A percentile compares a stretch with the other conserved stretches of the same genome.
These are phyloP conservation scores for rat (Rattus norvegicus) DNA, from an alignment of 2,113 vertebrate genomes.

Conservation along the genomic window DNA sequence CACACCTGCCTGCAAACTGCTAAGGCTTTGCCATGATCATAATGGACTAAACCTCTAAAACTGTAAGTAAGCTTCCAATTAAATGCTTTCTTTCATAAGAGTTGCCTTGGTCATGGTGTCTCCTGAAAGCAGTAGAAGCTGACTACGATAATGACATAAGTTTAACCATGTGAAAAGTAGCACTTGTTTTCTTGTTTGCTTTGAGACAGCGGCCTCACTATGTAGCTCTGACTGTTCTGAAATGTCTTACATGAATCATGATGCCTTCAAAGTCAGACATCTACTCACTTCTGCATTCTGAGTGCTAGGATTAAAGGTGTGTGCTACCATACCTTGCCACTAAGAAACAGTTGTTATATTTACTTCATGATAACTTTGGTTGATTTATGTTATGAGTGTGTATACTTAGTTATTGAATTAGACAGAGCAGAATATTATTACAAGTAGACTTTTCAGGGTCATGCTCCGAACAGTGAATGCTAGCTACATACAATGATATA, in stretches of 20 bases:
- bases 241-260: neutral
- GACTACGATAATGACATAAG: too few species aligned
- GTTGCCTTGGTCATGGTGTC: neutral
- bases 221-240: neutral
- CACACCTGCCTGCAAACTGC: neutral
- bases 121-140: neutral
- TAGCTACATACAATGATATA: slow-evolving; percentile 10
- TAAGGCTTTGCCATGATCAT: neutral
- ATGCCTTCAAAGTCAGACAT: neutral
- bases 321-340: neutral
- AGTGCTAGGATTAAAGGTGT: neutral
- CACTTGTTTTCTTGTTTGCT: neutral
- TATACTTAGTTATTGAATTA: neutral
- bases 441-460: neutral
- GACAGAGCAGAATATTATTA: slow-evolving; percentile 22
- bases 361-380: neutral
- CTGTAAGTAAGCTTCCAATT: neutral
- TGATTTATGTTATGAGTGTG: neutral
- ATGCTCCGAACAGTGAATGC: neutral
- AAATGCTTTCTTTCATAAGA: neutral
- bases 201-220: neutral
- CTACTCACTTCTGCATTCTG: neutral
- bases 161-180: neutral
- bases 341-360: slow-evolving; percentile 8
- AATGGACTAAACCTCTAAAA: neutral